Evolutionary conservation across 2,888 invertebrate genomes (phyloP), one percentile per base, ranked within the genome.

Genomic region (Lasiommata megera): DNA sequence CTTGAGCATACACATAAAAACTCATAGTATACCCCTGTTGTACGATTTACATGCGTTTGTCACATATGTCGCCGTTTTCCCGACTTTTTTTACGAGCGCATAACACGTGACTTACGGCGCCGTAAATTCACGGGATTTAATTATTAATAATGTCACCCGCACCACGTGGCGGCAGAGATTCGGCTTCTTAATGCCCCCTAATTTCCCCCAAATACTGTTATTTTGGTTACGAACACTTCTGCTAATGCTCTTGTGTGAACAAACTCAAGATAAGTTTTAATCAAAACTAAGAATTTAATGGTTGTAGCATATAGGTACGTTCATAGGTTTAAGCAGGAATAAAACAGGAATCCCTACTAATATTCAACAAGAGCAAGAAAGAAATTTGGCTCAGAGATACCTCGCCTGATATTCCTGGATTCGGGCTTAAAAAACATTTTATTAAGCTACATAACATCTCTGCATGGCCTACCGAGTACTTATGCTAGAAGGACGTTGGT

Each of bases 41-140:
- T 28, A 51, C 51, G 38, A 28, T 61, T 59, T 65, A 66, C 65
- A 68, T 63, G 14, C 37, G 54, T 58, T 58, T 43, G 48, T 57
- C 63, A 61, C 65, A 66, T 58, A 53, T 67, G 63, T 14, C 46
- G 54, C 47, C 57, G 51, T 47, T 52, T 48, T 61, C 41, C 48
- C 56, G 47, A 36, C 38, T 48, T 64, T 69, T 69, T 69, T 69
- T 68, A 69, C 69, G 69, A 66, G 44, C 65, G 36, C 58, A 48
- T 58, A 56, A 61, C 65, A 46, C 54, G 60, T 64, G 65, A 65
- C 62, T 64, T 65, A 67, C 62, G 64, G 61, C 52, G 54, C 53
- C 50, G 59, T 68, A 65, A 68, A 69, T 60, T 61, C 56, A 54
- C 17, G 58, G 62, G 62, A 60, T 65, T 66, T 68, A 66, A 68